phyloP scores from a whole-genome alignment of 2,113 vertebrate genomes.

The Ameiurus melas region DNA sequence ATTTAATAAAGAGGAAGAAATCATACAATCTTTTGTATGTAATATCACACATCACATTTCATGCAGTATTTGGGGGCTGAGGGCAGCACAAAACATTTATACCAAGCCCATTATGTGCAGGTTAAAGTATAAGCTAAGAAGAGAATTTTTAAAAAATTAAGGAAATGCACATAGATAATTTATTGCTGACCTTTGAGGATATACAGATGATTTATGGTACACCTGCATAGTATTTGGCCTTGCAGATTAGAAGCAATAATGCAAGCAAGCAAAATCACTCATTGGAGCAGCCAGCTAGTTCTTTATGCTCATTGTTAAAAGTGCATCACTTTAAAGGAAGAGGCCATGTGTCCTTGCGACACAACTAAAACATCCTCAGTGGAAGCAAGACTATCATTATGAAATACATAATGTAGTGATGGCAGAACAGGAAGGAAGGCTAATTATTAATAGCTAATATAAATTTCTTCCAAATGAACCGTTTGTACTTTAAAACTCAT shows the following conservation, averaged over 20 bases:
- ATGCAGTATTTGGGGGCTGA: neutral
- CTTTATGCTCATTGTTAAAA: slow-evolving; percentile 7
- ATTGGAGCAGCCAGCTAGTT: slow-evolving; percentile 7
- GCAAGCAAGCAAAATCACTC: slow-evolving; percentile 33
- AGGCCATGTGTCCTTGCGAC: neutral
- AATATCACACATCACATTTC: neutral
- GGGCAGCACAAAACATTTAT: neutral
- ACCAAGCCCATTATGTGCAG: neutral
- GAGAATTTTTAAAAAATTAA: neutral
- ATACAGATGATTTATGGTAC: slow-evolving; percentile 22
- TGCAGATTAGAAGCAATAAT: slow-evolving; percentile 21
- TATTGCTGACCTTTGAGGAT: slow-evolving; percentile 24
- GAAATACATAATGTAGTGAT: neutral
- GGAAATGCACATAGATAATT: slow-evolving; percentile 5
- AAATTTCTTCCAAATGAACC: neutral
- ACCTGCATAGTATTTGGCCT: slow-evolving; percentile 25
- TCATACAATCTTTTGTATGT: neutral
- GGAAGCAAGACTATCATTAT: neutral
- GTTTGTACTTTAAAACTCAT: neutral
- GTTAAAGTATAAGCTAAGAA: neutral
- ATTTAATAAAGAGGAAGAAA: neutral
- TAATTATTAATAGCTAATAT: neutral
- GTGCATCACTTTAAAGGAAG: neutral
- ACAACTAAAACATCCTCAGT: neutral
- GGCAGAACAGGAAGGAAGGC: neutral